Base-by-base conservation (phyloP, 2,888 invertebrate species). In the Dione vanillae region DNA sequence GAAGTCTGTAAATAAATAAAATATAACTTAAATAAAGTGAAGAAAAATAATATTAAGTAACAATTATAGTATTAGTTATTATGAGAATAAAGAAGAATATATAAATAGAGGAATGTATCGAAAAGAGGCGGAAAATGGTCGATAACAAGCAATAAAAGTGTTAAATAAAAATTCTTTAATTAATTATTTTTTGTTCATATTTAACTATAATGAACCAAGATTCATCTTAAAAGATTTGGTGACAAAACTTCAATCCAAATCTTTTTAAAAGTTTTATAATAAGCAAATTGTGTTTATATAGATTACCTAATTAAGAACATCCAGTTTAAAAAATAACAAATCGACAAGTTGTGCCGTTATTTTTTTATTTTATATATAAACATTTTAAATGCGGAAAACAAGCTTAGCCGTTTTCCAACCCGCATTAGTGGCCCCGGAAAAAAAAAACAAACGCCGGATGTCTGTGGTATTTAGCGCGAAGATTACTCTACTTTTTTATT, bases 1-100 rank as follows among this genome's bases (percentile, higher is more conserved):
- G 85, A 96, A 98, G 95, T 98, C 98, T 98, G 94, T 77, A 86
- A 74, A 35, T 62, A 2, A 11, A 62, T 12, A 43, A 20, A 54
- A 10, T 37, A 45, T 45, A 45, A 8, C 12, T 47, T 41, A 27
- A 43, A 52, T 37, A 37, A 37, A 40, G 40, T 40, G 40, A 40
- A 40, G 40, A 27, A 27, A 5, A 27, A 27, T 2, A 27, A 27
- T 27, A 27, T 3, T 3, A 27, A 3, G 5, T 27, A 3, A 27
- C 27, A 27, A 27, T 3, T 27, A 3, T 27, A 27, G 2, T 3
- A 27, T 27, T 27, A 27, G 2, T n/a, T n/a, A n/a, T n/a, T n/a
- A n/a, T n/a, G n/a, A n/a, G n/a, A n/a, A n/a, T n/a, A n/a, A n/a
- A n/a, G n/a, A n/a, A n/a, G n/a, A n/a, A n/a, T n/a, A n/a, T n/a